Evolutionary conservation across 2,888 invertebrate species (phyloP).

Genomic region (Aphodius granarius): DNA sequence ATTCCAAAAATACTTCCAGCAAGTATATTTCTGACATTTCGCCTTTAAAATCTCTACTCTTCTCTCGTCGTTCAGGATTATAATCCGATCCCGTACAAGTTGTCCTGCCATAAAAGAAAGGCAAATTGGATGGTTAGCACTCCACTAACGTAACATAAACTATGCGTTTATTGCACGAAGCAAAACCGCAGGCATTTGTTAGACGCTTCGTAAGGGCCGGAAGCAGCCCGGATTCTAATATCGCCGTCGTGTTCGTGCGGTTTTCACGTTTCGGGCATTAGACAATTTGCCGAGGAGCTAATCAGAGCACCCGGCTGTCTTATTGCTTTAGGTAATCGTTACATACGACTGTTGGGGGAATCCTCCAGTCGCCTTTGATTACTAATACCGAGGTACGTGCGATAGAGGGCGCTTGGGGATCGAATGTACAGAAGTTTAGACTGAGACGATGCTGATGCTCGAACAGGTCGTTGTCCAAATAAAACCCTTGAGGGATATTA

Average conservation of each 20-base stretch:
- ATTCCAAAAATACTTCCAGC: too few species aligned
- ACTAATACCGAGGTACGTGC: conserved; percentile 3
- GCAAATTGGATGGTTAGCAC: neutral
- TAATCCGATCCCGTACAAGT: neutral
- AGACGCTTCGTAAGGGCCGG: neutral
- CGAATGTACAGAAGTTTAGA: neutral
- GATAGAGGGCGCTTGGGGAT: neutral
- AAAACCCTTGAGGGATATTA: neutral
- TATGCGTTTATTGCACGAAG: conserved; percentile 18
- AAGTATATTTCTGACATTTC: neutral
- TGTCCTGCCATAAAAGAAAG: neutral
- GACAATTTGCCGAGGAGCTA: conserved; percentile 35
- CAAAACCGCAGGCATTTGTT: conserved; percentile 15
- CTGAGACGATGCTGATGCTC: neutral
- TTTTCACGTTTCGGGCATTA: conserved; percentile 28
- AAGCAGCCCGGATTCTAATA: conserved; percentile 8
- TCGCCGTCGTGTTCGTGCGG: conserved; percentile 24
- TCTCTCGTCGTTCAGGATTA: neutral
- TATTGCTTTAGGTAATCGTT: conserved; percentile 32
- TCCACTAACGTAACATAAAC: neutral
- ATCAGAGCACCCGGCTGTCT: conserved; percentile 31
- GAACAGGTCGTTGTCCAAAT: neutral
- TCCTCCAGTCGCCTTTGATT: conserved; percentile 13
- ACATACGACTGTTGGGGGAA: conserved; percentile 27
- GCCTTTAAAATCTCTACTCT: neutral